Evolutionary conservation across 2,888 invertebrate genomes (phyloP), one percentile per base, ranked within the genome.

Genomic region (Ornithoptera alexandrae): DNA sequence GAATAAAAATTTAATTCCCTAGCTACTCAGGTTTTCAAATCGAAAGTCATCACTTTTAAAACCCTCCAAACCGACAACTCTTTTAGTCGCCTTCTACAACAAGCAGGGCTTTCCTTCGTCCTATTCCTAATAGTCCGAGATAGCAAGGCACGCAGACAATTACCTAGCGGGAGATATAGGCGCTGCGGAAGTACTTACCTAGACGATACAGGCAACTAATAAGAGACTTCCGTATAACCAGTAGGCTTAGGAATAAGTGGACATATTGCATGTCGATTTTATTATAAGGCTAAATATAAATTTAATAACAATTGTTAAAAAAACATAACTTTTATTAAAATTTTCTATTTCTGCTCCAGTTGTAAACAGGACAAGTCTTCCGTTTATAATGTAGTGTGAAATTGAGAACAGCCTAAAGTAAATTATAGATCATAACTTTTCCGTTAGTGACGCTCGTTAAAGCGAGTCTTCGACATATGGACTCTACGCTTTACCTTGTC

Each of bases 371-470:
- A 53, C 71, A 10, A 46, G 61, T 71, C 64, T 67, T 60, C 62
- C 72, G 67, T 73, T 72, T 75, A 76, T 82, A 81, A 83, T 79
- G 73, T 70, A 66, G 75, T 81, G 72, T 83, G 81, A 83, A 83
- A 83, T 81, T 77, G 80, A 76, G 74, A 71, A 76, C 72, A 74
- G 71, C 65, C 74, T 71, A 65, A 68, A 72, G 66, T 67, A 68
- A 71, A 73, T 70, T 70, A 67, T 59, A 53, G 66, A 62, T 74
- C 73, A 72, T 73, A 74, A 72, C 63, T 72, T 67, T 70, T 68
- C 56, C 46, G 70, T 73, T 73, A 67, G 74, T 71, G 65, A 71
- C 70, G 74, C 73, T 75, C 75, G 73, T 78, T 74, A 77, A 77
- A 73, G 59, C 39, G n/a, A 20, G 62, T 70, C 67, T 56, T 56